Evolutionary conservation across 2,797 vertebrate genomes (phyloP).

Genomic region (Todus mexicanus): DNA sequence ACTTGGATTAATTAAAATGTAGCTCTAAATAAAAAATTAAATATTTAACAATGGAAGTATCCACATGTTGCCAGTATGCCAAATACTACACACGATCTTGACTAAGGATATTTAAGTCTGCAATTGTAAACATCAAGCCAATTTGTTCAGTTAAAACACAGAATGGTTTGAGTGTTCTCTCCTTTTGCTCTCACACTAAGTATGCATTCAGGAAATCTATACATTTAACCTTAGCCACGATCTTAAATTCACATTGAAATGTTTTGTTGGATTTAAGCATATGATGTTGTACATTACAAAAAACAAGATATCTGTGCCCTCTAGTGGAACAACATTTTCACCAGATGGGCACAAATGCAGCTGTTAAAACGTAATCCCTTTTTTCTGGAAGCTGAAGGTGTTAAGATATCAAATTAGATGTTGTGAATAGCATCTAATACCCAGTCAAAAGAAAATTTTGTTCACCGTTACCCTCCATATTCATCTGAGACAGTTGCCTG

Average conservation of each 20-base stretch:
- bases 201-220: background rate
- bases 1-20: background rate
- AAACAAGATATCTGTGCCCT: slow-evolving; percentile 38
- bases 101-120: background rate
- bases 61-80: background rate
- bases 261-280: background rate
- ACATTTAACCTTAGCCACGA: background rate
- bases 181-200: background rate
- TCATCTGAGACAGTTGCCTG: background rate
- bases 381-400: background rate
- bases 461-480: background rate
- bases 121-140: background rate
- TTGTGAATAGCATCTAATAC: fast-evolving
- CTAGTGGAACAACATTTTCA: slow-evolving; percentile 32
- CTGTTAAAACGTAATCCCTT: fast-evolving
- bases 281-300: background rate
- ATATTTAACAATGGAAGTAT: background rate
- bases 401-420: background rate
- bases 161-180: background rate
- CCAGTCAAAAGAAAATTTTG: background rate
- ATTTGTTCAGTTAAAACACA: background rate
- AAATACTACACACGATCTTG: background rate
- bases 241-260: background rate
- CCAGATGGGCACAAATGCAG: background rate
- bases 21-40: background rate